These are phyloP conservation scores for Ploceus nigricollis DNA, from an alignment of 2,113 vertebrate genomes.

Conservation along the genomic window DNA sequence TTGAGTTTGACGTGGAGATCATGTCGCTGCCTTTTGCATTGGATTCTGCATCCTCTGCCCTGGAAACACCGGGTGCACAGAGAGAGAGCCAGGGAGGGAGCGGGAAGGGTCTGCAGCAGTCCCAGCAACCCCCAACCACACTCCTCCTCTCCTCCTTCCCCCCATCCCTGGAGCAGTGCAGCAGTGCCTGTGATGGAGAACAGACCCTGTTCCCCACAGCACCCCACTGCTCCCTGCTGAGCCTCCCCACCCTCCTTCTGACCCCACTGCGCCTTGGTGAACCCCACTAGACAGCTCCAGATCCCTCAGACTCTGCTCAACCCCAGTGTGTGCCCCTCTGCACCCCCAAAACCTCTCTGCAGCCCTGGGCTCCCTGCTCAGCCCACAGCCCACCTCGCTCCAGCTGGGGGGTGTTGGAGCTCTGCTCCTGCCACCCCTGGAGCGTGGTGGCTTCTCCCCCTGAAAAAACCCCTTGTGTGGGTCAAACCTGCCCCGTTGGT, in stretches of 20 bases:
- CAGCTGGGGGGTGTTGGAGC: not conserved
- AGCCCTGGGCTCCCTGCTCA: not conserved
- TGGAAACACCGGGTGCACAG: not conserved
- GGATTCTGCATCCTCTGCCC: not conserved
- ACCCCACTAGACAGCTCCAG: not conserved
- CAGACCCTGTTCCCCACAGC: not conserved
- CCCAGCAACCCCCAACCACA: fast-evolving
- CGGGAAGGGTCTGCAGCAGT: not conserved
- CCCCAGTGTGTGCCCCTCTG: fast-evolving
- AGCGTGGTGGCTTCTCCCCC: fast-evolving
- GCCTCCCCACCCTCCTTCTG: not conserved
- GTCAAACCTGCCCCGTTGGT: fast-evolving
- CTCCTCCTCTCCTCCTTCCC: not conserved
- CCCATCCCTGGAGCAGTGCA: fast-evolving
- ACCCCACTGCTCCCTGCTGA: not conserved
- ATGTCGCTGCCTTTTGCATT: not conserved
- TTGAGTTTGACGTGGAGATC: slow-evolving; percentile 44
- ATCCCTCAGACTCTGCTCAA: not conserved
- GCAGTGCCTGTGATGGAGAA: not conserved
- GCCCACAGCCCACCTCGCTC: not conserved
- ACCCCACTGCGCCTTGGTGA: not conserved
- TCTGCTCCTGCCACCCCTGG: not conserved
- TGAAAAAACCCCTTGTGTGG: fast-evolving
- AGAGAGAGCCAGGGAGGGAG: not conserved
- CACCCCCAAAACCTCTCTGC: not conserved